Evolutionary conservation across 2,113 vertebrate species (phyloP), one percentile per base, ranked within the genome.

Genomic region (Diphyllodes magnificus): DNA sequence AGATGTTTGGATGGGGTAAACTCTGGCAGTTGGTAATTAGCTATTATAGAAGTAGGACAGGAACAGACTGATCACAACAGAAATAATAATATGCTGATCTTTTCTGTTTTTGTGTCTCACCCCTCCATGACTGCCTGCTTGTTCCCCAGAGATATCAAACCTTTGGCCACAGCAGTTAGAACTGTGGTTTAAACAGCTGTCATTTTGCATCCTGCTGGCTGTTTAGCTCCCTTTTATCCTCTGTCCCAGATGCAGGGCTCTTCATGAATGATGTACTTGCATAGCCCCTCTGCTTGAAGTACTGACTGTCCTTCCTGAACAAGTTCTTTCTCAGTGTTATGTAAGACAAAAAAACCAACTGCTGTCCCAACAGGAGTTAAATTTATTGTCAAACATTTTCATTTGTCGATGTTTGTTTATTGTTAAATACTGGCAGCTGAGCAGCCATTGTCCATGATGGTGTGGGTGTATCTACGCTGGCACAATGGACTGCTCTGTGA

Each of bases 161-260:
- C 77, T 79, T 65, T 82, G 77, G 79, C 40, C 61, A 69, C 15
- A 89, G 56, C 57, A 75, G 72, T 83, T 71, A 51, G 51, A 81
- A 88, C 75, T 53, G 69, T 68, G 77, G 56, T 93, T 95, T 94
- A 84, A 93, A 82, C 92, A 95, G 83, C 83, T 93, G 89, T 86
- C 65, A 82, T 79, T 92, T 79, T 82, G 53, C 69, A 92, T 94
- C 91, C 91, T 97, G 91, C 57, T 93, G 73, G 53, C 44, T 82
- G 61, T 82, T 92, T 68, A 51, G 22, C 28, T 89, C 22, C 24
- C 65, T 81, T 96, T 95, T 83, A 92, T 95, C 91, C 87, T 77
- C 50, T 68, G 68, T 75, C 42, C 51, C 91, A 81, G 80, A 90
- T 56, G 51, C 24, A 45, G 60, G 64, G 49, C 22, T 56, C 35